A percentile compares a stretch with the other conserved stretches of the same genome.
These are phyloP conservation scores for Gadopsis marmoratus DNA, from an alignment of 2,797 vertebrate species.

Conservation along the genomic window DNA sequence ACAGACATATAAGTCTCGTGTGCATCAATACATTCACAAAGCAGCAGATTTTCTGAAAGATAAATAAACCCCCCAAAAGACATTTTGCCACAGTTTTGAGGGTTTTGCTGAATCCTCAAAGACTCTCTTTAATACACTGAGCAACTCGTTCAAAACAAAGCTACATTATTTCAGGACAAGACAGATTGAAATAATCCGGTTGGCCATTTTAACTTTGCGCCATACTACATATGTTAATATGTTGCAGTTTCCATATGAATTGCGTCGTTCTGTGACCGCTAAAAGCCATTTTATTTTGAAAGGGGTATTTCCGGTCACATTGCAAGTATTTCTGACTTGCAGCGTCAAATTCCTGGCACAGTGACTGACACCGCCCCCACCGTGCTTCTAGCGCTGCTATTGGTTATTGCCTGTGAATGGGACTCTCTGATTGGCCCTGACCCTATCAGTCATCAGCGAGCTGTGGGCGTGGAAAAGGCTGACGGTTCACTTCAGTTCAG, in stretches of 20 bases:
- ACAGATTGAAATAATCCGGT: neutral
- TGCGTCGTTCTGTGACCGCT: no score
- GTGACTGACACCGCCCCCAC: neutral
- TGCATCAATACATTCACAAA: no score
- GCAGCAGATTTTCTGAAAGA: no score
- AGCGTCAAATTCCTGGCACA: neutral
- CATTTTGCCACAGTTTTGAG: no score
- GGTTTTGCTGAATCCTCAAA: no score
- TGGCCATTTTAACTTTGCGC: neutral
- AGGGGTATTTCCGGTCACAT: neutral
- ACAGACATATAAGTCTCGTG: no score
- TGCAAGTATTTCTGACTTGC: rapidly evolving
- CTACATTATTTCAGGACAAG: neutral
- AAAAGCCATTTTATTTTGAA: slow-evolving; percentile 41
- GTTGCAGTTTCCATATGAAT: no score
- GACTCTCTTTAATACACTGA: neutral
- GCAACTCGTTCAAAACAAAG: neutral
- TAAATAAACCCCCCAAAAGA: no score
- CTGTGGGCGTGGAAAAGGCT: slow-evolving; percentile 20
- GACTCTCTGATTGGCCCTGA: slow-evolving; percentile 61
- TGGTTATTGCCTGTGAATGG: slow-evolving; percentile 27
- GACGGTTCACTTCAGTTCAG: slow-evolving; percentile 65
- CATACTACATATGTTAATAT: no score
- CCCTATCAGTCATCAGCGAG: neutral
- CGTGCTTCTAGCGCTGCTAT: slow-evolving; percentile 29